A percentile compares a stretch with the other conserved stretches of the same genome.
These are phyloP conservation scores for Pelodytes ibericus DNA, from an alignment of 2,797 vertebrate genomes.

Conservation along the genomic window DNA sequence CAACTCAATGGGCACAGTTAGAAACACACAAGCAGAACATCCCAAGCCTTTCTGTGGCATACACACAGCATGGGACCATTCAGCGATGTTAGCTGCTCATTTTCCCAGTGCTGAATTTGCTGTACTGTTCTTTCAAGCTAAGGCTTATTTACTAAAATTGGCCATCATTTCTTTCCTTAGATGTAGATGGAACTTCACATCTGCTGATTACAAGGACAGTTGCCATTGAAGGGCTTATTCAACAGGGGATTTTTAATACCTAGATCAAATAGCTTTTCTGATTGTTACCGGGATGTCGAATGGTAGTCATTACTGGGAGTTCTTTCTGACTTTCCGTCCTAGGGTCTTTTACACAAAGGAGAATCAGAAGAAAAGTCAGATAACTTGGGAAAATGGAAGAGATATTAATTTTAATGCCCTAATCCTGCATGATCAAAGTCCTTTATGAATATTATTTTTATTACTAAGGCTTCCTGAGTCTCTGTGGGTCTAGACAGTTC, in stretches of 20 bases:
- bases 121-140: background rate
- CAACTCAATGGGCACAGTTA: too few relatives aligned
- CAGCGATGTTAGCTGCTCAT: too few relatives aligned
- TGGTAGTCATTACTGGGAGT: conserved; percentile 7
- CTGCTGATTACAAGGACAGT: conserved; percentile 3
- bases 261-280: conserved; percentile 25
- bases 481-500: background rate
- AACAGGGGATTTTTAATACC: conserved; percentile 15
- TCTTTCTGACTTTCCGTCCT: background rate
- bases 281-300: background rate
- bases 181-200: conserved; percentile 18
- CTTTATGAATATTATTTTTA: conserved; percentile 18
- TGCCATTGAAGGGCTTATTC: background rate
- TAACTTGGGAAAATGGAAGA: background rate
- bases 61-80: too few relatives aligned
- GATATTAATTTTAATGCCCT: conserved; percentile 1
- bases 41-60: too few relatives aligned
- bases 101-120: background rate
- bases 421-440: conserved; percentile 23
- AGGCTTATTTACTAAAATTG: conserved; percentile 11
- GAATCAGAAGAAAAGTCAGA: conserved; percentile 11
- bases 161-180: background rate
- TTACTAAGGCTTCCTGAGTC: conserved; percentile 1
- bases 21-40: too few relatives aligned
- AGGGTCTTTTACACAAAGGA: conserved; percentile 10